Evolutionary conservation across 2,797 vertebrate species (phyloP), one percentile per base, ranked within the genome.

Genomic region (Mastacembelus armatus): DNA sequence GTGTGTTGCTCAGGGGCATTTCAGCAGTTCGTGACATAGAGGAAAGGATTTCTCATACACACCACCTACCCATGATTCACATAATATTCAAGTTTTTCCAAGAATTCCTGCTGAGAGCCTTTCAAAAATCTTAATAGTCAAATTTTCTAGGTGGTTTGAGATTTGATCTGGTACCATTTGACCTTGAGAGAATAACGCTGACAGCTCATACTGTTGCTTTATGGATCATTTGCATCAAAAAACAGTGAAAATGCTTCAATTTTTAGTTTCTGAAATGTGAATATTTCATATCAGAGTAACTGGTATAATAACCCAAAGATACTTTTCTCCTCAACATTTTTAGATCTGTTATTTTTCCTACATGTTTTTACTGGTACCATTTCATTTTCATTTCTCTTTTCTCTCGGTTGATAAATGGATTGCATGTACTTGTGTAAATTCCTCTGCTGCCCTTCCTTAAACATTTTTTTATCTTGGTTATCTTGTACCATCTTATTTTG

Each of bases 401-500:
- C 26, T 16, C 10, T 32, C 2, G 1, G 14, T 10, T 51, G 14
- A 55, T 55, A 32, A 26, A 65, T 16, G 5, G 9, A 29, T 3
- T 48, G 6, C 36, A 48, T 24, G 0, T 38, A 33, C 32, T 52
- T 4, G 12, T 36, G 42, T 27, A 51, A 63, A 83, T 61, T 71
- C 62, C 49, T 52, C 18, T 10, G 3, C 40, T n/a, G n/a, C n/a
- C n/a, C n/a, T n/a, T n/a, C n/a, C n/a, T n/a, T 49, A 47, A 70
- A 64, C 54, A 2, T 30, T 38, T 43, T 66, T 44, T 66, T 26
- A 72, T 71, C 55, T 26, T 3, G 0, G 19, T 55, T 44, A 57
- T 76, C 39, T 66, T 73, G 43, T 11, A 45, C 1, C 7, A 24
- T 68, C 58, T 48, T 45, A 68, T 52, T 61, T 15, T 67, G 60